phyloP scores from a whole-genome alignment of 1,140 invertebrate species.

The Euwallacea fornicatus region DNA sequence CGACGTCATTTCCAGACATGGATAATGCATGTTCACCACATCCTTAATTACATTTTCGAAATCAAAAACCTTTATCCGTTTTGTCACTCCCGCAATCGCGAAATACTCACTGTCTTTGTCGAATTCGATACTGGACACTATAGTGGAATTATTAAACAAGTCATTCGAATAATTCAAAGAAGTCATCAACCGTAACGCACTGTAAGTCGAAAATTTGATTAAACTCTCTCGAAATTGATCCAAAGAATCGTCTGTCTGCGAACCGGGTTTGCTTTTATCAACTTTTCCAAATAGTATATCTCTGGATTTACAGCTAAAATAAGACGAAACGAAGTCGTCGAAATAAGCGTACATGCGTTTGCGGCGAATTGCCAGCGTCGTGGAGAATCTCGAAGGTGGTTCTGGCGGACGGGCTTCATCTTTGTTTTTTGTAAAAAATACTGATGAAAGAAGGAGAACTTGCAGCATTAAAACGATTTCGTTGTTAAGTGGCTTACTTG shows the following conservation, averaged over 20 bases:
- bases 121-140: conserved; percentile 96
- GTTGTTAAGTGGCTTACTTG: conserved; percentile 9
- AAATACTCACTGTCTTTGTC: conserved; percentile 96
- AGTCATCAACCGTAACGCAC: conserved; percentile 75
- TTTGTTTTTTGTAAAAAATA: conserved; percentile 40
- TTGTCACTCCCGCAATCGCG: conserved; percentile 95
- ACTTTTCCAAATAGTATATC: conserved; percentile 66
- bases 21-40: conserved; percentile 86
- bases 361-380: conserved; percentile 63
- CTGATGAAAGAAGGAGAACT: conserved; percentile 4
- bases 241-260: conserved; percentile 59
- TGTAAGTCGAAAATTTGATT: conserved; percentile 86
- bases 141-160: conserved; percentile 82
- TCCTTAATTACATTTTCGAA: conserved; percentile 84
- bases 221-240: conserved; percentile 85
- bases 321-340: conserved; percentile 87
- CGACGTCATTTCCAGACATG: conserved; percentile 90
- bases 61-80: conserved; percentile 93
- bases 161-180: conserved; percentile 91
- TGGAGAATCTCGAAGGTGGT: conserved; percentile 23
- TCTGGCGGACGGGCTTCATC: conserved; percentile 31
- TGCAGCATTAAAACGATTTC: background rate
- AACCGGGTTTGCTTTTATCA: conserved; percentile 45
- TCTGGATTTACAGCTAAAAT: conserved; percentile 75
- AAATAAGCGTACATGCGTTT: conserved; percentile 84